Conservation (phyloP, 2,888 invertebrate species). For the Phengaris arion region DNA sequence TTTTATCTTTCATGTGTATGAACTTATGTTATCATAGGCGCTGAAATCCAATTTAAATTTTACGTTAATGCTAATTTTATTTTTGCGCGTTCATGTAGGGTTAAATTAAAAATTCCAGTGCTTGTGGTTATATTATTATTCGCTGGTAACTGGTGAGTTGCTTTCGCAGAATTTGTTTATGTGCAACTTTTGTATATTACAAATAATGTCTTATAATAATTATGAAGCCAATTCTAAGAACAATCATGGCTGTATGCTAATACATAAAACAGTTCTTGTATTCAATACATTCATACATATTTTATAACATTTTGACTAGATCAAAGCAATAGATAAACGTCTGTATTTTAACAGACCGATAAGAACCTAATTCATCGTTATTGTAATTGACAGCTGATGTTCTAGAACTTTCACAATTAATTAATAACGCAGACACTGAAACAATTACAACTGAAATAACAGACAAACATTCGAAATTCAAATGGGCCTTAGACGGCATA, state of each 20-base stretch:
- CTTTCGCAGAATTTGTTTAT: not conserved
- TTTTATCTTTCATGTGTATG: slow-evolving; percentile 34
- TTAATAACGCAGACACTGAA: slow-evolving; percentile 23
- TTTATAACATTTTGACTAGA: not conserved
- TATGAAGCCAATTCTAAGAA: not conserved
- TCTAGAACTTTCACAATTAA: slow-evolving; percentile 12
- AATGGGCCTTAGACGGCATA: slow-evolving; percentile 25
- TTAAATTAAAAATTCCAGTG: slow-evolving; percentile 14
- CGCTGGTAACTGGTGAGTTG: not conserved
- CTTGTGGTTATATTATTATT: not conserved
- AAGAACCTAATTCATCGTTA: slow-evolving; percentile 8
- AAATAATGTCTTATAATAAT: not conserved
- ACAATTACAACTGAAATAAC: slow-evolving; percentile 25
- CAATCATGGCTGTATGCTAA: not conserved
- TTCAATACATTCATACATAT: not conserved
- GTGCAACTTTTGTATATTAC: not conserved
- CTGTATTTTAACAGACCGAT: slow-evolving; percentile 21
- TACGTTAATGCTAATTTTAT: slow-evolving; percentile 24
- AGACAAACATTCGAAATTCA: slow-evolving; percentile 4
- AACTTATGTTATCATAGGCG: slow-evolving; percentile 31
- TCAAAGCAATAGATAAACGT: slow-evolving; percentile 4
- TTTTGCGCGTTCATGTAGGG: slow-evolving; percentile 2
- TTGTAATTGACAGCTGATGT: not conserved
- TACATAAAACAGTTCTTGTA: not conserved
- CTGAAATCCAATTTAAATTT: slow-evolving; percentile 32